Evolutionary conservation across 2,888 invertebrate species (phyloP).

Genomic region (Timema cristinae): DNA sequence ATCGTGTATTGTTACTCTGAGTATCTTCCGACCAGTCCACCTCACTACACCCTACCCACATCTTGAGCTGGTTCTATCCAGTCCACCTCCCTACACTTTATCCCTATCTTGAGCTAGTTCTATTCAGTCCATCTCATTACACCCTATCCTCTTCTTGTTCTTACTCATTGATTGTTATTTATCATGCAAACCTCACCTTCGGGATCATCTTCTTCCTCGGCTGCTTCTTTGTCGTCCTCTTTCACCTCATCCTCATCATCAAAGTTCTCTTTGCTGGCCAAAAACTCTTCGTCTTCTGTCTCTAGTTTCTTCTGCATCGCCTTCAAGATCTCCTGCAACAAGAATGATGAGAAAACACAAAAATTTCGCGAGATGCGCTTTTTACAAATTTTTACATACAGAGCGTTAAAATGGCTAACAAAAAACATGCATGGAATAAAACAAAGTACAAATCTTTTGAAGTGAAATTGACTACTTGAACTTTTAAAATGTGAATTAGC

Average conservation of each 20-base stretch:
- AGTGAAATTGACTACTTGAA: no score
- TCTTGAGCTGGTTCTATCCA: neutral
- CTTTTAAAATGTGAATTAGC: no score
- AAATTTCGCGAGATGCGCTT: no score
- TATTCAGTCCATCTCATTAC: no score
- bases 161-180: no score
- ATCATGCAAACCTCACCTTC: constrained; percentile 24
- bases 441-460: no score
- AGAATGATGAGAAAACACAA: constrained; percentile 9
- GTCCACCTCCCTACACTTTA: no score
- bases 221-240: constrained; percentile 24
- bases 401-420: no score
- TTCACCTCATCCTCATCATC: constrained; percentile 43
- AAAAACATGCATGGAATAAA: no score
- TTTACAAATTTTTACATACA: no score
- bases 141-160: no score
- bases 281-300: constrained; percentile 50
- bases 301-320: constrained; percentile 47
- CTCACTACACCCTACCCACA: neutral
- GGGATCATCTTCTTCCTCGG: constrained; percentile 26
- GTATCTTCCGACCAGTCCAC: neutral
- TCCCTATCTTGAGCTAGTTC: no score
- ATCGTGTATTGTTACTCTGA: neutral
- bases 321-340: constrained; percentile 45
- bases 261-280: constrained; percentile 40